These are phyloP conservation scores for Drosophila atripex DNA, from an alignment of 2,888 invertebrate species.

Conservation along the genomic window DNA sequence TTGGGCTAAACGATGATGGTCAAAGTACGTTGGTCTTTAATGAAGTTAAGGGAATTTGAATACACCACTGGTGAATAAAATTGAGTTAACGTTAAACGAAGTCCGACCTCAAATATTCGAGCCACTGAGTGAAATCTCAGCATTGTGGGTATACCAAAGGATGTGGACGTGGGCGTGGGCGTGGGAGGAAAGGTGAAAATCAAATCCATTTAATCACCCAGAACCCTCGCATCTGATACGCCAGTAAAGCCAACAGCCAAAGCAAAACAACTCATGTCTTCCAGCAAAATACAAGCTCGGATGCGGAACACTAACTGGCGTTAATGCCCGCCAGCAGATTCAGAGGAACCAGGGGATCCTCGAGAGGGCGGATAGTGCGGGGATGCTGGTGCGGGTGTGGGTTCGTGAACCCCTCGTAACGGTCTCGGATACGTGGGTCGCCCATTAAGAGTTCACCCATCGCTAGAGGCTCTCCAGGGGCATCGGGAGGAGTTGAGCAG, in stretches of 20 bases:
- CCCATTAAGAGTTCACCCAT: constrained; percentile 48
- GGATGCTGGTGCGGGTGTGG: constrained; percentile 21
- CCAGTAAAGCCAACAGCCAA: constrained; percentile 26
- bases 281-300: constrained; percentile 13
- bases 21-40: constrained; percentile 10
- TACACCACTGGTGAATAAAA: not conserved
- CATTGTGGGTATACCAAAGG: not conserved
- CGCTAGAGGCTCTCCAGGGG: constrained; percentile 15
- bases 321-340: constrained; percentile 52
- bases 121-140: constrained; percentile 30
- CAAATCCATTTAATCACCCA: constrained; percentile 71
- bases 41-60: constrained; percentile 15
- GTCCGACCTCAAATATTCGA: constrained; percentile 47
- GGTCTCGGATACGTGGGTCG: constrained; percentile 37
- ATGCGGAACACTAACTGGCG: constrained; percentile 53
- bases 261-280: constrained; percentile 54
- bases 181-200: constrained; percentile 37
- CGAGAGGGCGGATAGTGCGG: constrained; percentile 17
- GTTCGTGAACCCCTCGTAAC: constrained; percentile 73
- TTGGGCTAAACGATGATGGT: constrained; percentile 1
- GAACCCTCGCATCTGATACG: constrained; percentile 38
- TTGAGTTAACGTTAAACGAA: constrained; percentile 17
- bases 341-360: not conserved
- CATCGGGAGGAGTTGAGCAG: constrained; percentile 20
- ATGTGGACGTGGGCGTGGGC: not conserved